Evolutionary conservation across 2,797 vertebrate species (phyloP), one percentile per base, ranked within the genome.

Genomic region (Sebastes dallii): DNA sequence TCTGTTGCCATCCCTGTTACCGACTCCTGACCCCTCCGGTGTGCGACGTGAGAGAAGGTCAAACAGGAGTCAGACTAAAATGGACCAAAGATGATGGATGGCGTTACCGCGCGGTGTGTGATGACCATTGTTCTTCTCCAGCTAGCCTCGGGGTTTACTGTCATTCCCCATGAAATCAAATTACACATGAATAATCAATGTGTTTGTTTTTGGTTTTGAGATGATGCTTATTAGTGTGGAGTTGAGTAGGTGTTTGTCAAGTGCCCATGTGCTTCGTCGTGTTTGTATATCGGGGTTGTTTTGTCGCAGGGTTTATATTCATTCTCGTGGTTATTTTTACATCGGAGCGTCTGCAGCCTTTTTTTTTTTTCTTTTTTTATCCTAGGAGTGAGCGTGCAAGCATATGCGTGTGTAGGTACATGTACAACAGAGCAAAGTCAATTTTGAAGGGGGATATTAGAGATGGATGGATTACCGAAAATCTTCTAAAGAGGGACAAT

Each of bases 401-500:
- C 16, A 32, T 56, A 24, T 81, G 56, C 60, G 82, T 81, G 80
- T 80, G 82, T 70, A 84, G 71, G 84, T 88, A 60, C 78, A 78
- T 84, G 86, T 90, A 83, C 88, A 91, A 83, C 87, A 82, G 88
- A 91, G 93, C 85, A 91, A 88, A 90, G 89, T 89, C 90, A 86
- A 90, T 93, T 93, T 92, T 92, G 86, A 92, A 92, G 90, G 80
- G 82, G 84, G 87, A 90, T 94, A 95, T 94, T 92, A 92, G 88
- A 93, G 94, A 95, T 95, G 91, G 94, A 95, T 93, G 93, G 95
- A 95, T 94, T 94, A 94, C 91, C 9, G 85, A 91, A 92, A 93
- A 89, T 94, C 90, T 94, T 87, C 88, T 94, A 94, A 95, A 93
- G 89, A 92, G 92, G 88, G 89, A 93, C 92, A 89, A 94, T 95